Percentiles rank a stretch among this genome's conserved stretches.
phyloP scores from a whole-genome alignment of 2,113 vertebrate species.

The Ia io region DNA sequence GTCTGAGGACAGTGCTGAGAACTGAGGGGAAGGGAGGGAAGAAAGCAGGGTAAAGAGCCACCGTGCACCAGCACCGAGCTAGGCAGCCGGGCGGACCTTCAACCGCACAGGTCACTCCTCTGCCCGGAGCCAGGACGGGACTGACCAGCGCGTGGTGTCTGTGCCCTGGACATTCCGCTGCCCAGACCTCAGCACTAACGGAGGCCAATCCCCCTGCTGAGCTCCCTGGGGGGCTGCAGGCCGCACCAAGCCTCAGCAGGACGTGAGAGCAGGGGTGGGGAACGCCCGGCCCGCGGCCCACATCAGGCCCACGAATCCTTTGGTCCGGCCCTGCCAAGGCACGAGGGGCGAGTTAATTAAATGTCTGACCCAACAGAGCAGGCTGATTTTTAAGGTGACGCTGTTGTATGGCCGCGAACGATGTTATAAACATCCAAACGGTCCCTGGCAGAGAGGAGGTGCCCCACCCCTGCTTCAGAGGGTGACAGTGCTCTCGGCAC shows the following conservation, averaged over 20 bases:
- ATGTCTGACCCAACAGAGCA: no score
- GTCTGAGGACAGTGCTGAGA: neutral
- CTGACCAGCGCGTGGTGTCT: fast-evolving
- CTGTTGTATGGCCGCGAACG: no score
- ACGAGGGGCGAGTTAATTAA: no score
- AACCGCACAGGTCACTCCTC: no score
- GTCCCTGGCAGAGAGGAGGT: no score
- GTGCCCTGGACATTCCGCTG: neutral
- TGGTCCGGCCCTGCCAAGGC: no score
- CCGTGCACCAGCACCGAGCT: fast-evolving
- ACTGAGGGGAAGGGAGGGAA: neutral
- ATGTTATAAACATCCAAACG: no score
- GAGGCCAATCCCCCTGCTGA: fast-evolving
- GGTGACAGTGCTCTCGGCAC: fast-evolving
- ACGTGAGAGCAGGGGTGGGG: no score
- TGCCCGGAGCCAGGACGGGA: neutral
- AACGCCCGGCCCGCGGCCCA: no score
- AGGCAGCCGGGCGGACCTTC: fast-evolving
- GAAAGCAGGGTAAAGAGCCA: neutral
- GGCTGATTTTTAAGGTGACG: no score
- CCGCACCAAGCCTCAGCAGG: neutral
- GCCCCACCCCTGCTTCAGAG: no score
- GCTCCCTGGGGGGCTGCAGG: neutral
- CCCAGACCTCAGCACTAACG: neutral
- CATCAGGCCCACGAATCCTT: no score